Evolutionary conservation across 2,113 vertebrate genomes (phyloP), one percentile per base, ranked within the genome.

Genomic region (Columba livia): DNA sequence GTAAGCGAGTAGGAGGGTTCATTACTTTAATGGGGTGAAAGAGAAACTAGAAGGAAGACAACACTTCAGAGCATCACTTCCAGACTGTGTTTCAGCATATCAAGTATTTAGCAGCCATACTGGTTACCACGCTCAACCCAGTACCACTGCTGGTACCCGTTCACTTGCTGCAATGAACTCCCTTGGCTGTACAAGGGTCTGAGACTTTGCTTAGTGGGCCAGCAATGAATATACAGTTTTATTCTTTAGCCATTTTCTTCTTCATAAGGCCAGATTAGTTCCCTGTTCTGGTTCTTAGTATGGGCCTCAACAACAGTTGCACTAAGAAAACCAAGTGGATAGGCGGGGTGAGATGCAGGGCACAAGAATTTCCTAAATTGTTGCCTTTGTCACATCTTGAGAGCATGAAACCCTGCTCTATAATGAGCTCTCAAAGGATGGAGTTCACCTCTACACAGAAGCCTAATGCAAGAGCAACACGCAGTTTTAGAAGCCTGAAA

Each of bases 51-150:
- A 81, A 77, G 9, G 64, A 94, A 91, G 73, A 51, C 36, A 58
- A 67, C 42, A 67, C 5, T 91, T 65, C 28, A 91, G 24, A 85
- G 29, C 65, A 93, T 40, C 38, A 29, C 32, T 87, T 89, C 48
- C 15, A 54, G 57, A n/a, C 23, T 4, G 0, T 1, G 1, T 87
- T 89, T 75, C 61, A 69, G 29, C 3, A 0, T 32, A 26, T 7
- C 29, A 44, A 83, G 34, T 2, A 1, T 69, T 92, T 50, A 61
- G 14, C n/a, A 89, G n/a, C 28, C 18, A 9, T 47, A 25, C 10
- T 34, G 42, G 3, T 62, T 81, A 61, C n/a, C 23, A 74, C 7
- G 18, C 4, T 90, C 19, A 60, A 17, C 7, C 8, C 60, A 78
- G 54, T 36, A 28, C n/a, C 64, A 11, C 65, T 78, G 56, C 47